These are phyloP conservation scores for Drosophila bipectinata DNA, from an alignment of 1,140 invertebrate species.

Conservation along the genomic window DNA sequence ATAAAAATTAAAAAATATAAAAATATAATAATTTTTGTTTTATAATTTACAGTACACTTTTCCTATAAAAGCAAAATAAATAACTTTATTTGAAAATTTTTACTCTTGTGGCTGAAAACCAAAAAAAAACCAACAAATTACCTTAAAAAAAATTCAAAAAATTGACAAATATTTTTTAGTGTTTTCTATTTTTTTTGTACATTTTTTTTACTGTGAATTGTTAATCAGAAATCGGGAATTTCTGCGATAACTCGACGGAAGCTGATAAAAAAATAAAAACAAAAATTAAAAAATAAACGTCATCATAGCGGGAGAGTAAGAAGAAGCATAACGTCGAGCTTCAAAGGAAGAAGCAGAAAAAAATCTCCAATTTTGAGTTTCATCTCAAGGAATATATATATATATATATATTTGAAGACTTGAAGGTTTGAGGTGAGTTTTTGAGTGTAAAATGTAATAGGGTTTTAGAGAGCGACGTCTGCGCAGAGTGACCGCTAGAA, in stretches of 20 bases:
- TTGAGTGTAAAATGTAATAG: conserved; percentile 7
- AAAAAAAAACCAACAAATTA: conserved; percentile 52
- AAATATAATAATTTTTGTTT: conserved; percentile 8
- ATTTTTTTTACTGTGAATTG: conserved; percentile 25
- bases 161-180: conserved; percentile 5
- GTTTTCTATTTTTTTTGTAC: conserved; percentile 18
- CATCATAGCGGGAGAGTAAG: conserved; percentile 2
- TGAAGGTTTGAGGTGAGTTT: conserved; percentile 48
- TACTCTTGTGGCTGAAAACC: conserved; percentile 10
- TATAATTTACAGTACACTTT: conserved; percentile 45
- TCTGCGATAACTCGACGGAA: conserved; percentile 48
- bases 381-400: conserved; percentile 3
- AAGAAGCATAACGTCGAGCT: neutral
- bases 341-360: conserved; percentile 5
- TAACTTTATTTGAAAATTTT: conserved; percentile 48
- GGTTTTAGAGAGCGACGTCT: conserved; percentile 31
- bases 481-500: conserved; percentile 22
- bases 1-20: neutral
- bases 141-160: neutral
- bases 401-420: neutral
- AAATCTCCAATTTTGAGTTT: conserved; percentile 15
- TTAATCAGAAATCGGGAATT: conserved; percentile 31
- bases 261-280: conserved; percentile 40
- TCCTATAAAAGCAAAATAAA: conserved; percentile 60
- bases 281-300: conserved; percentile 11